Base-by-base conservation (phyloP, 1,140 invertebrate genomes). In the Lepidurus couesii region DNA sequence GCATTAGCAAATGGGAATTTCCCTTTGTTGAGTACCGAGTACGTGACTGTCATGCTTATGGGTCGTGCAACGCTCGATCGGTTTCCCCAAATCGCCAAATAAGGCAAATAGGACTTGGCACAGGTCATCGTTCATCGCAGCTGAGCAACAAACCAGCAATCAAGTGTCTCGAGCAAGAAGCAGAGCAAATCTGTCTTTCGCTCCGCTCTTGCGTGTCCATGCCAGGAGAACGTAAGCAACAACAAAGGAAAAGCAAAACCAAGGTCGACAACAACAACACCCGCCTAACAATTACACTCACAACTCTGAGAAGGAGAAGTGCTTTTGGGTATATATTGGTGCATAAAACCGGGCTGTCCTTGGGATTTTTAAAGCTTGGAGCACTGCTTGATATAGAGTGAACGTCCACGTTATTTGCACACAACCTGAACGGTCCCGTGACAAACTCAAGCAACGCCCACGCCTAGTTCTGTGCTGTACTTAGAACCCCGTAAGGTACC, bases 311-410 rank as follows among this genome's bases (percentile, higher is more conserved):
- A 16, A 65, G 21, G n/a, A 65, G 13, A 1, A 65, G 53, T 65
- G 53, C 16, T 65, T 65, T 65, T 65, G 53, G 53, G 53, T 65
- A 65, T 65, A 65, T 65, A 65, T 65, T 65, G 53, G 53, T 65
- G 21, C n/a, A 65, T 65, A 65, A 65, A 65, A 65, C 53, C n/a
- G 21, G 53, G 7, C 13, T 65, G 16, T 13, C 21, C 53, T 21
- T 65, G 16, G 53, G 8, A 21, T 21, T 65, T 7, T 21, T n/a
- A 65, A 21, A 21, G 53, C 53, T 65, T 16, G 16, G 53, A 65
- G 53, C 53, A 65, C 8, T 65, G 21, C 6, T n/a, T n/a, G 53
- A 21, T 65, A n/a, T 65, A 21, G 21, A 65, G 53, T 65, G 53
- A 65, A 65, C 8, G 53, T 65, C 53, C 53, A 65, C 53, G 53